phyloP scores from a whole-genome alignment of 2,113 vertebrate species.

The Scatophagus argus region DNA sequence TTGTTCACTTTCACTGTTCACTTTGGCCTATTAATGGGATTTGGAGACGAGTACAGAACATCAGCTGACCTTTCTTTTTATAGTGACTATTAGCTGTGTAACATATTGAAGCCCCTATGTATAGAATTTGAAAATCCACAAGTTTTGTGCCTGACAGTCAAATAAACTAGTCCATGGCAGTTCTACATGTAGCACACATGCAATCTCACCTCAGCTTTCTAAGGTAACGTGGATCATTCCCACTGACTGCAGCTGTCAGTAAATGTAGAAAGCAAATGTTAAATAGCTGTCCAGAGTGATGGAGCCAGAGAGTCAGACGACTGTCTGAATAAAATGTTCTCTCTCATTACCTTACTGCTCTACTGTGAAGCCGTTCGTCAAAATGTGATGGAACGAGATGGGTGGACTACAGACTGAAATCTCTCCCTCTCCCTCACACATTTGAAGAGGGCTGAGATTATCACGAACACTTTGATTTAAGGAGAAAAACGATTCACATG shows the following conservation, averaged over 20 bases:
- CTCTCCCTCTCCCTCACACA: neutral
- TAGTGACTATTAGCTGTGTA: too few relatives aligned
- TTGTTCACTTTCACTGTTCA: too few relatives aligned
- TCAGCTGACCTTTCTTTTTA: too few relatives aligned
- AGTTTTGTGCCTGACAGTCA: neutral
- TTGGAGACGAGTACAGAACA: too few relatives aligned
- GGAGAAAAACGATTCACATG: neutral
- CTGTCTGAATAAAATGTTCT: constrained; percentile 1
- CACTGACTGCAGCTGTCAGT: neutral
- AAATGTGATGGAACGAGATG: neutral
- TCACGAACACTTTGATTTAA: constrained; percentile 5
- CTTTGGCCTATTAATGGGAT: too few relatives aligned
- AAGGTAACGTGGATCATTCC: neutral
- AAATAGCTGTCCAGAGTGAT: neutral
- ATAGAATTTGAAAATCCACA: too few relatives aligned
- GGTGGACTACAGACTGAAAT: neutral
- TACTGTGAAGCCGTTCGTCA: neutral
- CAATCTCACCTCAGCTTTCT: neutral
- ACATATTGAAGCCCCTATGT: too few relatives aligned
- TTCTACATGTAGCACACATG: neutral
- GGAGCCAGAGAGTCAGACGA: neutral
- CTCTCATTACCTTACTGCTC: neutral
- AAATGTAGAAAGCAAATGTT: neutral
- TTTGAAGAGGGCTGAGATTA: neutral
- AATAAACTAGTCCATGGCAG: neutral